Evolutionary conservation across 2,113 vertebrate species (phyloP), one percentile per base, ranked within the genome.

Genomic region (Orthonyx spaldingii): DNA sequence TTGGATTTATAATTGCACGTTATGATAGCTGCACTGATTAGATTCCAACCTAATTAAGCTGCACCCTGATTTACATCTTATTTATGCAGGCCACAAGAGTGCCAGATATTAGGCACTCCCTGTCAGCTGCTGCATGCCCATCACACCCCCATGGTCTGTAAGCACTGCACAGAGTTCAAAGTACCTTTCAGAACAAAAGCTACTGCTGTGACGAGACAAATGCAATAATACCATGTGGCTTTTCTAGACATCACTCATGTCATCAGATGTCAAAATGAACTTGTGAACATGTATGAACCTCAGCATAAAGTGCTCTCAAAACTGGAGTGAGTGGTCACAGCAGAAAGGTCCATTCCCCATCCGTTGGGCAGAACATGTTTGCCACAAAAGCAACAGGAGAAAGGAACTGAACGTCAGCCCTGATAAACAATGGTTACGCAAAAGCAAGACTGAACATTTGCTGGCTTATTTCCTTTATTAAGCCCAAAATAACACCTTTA

Each of bases 401-500:
- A 92, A 90, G 53, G 59, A 88, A 87, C 22, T 16, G n/a, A 83
- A 65, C 13, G 2, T 37, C 65, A 83, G 59, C 60, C 66, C 82
- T 95, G 71, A 82, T 26, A 86, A 59, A 92, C 56, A 60, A 70
- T 23, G 23, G 70, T 86, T 87, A 94, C 2, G 59, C 85, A 95
- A 95, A 93, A 79, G 92, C 71, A 88, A 92, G 91, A 74, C 71
- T 59, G 63, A 83, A 79, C 63, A 79, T 66, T 86, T 91, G 65
- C 72, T 93, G 90, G 87, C 84, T 96, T 83, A 90, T 94, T 93
- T 96, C 89, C 93, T 95, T 95, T 96, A 96, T 94, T 96, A 96
- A 96, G 86, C 86, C 92, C 56, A 81, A 94, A 96, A 92, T 79
- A 95, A 96, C 93, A 94, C 87, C 87, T 94, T 87, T 89, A 64